phyloP scores from a whole-genome alignment of 2,113 vertebrate genomes.

The Tachycineta bicolor region DNA sequence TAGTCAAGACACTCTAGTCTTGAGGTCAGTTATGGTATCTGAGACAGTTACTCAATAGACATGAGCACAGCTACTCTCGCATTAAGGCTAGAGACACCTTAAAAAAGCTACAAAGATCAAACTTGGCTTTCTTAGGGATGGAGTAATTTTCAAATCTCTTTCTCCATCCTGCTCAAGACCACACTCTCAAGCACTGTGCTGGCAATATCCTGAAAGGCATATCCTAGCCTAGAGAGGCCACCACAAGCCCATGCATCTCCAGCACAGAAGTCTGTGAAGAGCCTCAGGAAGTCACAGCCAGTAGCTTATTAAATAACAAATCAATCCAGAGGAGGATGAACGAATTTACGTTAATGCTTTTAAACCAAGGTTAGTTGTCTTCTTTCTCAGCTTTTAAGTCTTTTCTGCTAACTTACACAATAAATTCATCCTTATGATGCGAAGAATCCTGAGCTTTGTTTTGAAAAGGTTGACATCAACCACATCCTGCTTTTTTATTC shows the following conservation, averaged over 20 bases:
- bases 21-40: background rate
- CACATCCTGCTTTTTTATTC: background rate
- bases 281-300: background rate
- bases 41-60: background rate
- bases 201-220: background rate
- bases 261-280: background rate
- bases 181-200: accelerated
- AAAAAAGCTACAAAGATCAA: background rate
- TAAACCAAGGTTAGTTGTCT: background rate
- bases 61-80: background rate
- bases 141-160: background rate
- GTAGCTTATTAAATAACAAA: background rate
- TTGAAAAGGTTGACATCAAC: background rate
- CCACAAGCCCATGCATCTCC: background rate
- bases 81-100: background rate
- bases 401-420: background rate
- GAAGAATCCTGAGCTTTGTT: background rate
- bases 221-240: background rate
- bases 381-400: background rate
- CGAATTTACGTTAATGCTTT: background rate
- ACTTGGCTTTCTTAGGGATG: background rate
- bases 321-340: background rate
- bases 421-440: background rate
- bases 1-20: background rate
- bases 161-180: background rate